Evolutionary conservation across 1,140 invertebrate genomes (phyloP).

Genomic region (Pteromalus puparum): DNA sequence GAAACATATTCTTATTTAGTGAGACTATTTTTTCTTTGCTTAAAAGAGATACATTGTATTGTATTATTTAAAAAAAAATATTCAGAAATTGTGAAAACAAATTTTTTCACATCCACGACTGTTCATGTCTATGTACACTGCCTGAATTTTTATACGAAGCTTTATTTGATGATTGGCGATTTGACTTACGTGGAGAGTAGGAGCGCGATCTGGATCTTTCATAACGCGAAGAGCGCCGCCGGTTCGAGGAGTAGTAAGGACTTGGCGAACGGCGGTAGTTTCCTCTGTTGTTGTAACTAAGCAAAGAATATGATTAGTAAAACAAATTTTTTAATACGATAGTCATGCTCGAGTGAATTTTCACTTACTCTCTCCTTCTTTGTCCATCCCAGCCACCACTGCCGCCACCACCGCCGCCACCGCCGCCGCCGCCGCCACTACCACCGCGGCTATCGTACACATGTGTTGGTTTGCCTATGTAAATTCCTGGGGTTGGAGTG

Average conservation of each 20-base stretch:
- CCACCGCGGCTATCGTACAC: constrained; percentile 64
- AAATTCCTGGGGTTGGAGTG: constrained; percentile 98
- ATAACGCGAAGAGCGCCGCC: constrained; percentile 78
- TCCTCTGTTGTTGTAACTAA: constrained; percentile 66
- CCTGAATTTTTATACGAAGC: constrained; percentile 61
- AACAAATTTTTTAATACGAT: constrained; percentile 28
- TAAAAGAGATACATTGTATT: not conserved
- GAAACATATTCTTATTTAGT: not conserved
- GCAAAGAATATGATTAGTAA: not conserved
- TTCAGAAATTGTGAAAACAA: not conserved
- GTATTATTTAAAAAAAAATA: not conserved
- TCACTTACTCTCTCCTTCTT: constrained; percentile 76
- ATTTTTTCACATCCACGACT: constrained; percentile 42
- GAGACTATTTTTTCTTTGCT: constrained; percentile 1
- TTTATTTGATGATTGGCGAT: constrained; percentile 49
- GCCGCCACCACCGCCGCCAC: constrained; percentile 60
- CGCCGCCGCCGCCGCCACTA: constrained; percentile 56
- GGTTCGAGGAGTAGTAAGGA: constrained; percentile 75
- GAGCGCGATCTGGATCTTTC: constrained; percentile 88
- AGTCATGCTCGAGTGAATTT: not conserved
- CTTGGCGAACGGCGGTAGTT: constrained; percentile 79
- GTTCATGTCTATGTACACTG: constrained; percentile 64
- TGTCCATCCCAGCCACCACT: constrained; percentile 61
- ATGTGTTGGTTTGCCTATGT: constrained; percentile 94
- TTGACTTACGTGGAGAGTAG: constrained; percentile 89